These are phyloP conservation scores for Tetramorium bicarinatum DNA, from an alignment of 2,888 invertebrate species.

Conservation along the genomic window DNA sequence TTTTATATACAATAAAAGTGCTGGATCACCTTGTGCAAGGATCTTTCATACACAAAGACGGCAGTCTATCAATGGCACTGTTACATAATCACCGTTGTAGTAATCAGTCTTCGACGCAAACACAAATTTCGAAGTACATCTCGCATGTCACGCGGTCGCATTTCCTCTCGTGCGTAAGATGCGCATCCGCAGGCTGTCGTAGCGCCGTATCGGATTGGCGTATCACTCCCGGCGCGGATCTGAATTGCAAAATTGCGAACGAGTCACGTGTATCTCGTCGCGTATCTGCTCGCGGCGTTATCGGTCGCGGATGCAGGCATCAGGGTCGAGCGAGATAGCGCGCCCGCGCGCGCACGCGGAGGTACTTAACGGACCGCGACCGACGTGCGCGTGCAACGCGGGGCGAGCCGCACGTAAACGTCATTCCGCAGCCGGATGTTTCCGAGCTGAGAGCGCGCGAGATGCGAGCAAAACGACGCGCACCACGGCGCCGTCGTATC, in stretches of 20 bases:
- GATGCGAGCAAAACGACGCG: constrained; percentile 34
- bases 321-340: constrained; percentile 68
- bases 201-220: constrained; percentile 59
- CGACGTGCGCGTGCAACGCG: constrained; percentile 33
- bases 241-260: constrained; percentile 76
- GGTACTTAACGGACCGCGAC: constrained; percentile 71
- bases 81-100: neutral
- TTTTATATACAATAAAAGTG: neutral
- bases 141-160: neutral
- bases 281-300: constrained; percentile 70
- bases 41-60: neutral
- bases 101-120: neutral
- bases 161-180: neutral
- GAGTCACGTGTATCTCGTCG: constrained; percentile 66
- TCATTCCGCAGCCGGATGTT: constrained; percentile 66
- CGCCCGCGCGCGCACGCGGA: constrained; percentile 18
- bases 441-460: constrained; percentile 43
- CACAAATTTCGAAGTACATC: constrained; percentile 6
- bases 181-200: neutral
- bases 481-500: constrained; percentile 36
- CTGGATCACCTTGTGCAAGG: neutral
- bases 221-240: constrained; percentile 69
- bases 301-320: constrained; percentile 63
- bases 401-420: constrained; percentile 33
- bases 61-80: neutral